Conservation (phyloP, 2,113 vertebrate species). For the Sebastes fasciatus region DNA sequence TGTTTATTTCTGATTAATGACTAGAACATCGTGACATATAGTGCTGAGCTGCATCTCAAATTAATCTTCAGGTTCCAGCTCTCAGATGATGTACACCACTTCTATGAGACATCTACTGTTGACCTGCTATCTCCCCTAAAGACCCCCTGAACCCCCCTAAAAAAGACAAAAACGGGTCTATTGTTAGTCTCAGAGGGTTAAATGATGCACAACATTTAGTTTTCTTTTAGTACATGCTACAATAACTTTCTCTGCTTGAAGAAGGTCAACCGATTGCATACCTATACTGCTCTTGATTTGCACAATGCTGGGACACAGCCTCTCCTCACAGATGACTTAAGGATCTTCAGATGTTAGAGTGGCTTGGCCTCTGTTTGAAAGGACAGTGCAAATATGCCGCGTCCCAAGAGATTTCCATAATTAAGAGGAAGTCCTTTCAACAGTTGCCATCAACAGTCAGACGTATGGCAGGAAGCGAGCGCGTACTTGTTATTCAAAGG, state of each 20-base stretch:
- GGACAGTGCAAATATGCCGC: constrained; percentile 21
- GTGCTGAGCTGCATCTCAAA: too few species aligned
- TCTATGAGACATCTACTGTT: too few species aligned
- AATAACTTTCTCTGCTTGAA: not conserved
- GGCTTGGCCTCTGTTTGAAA: constrained; percentile 31
- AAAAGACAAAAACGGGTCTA: too few species aligned
- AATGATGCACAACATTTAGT: not conserved
- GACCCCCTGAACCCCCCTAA: too few species aligned
- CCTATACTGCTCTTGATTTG: constrained; percentile 3
- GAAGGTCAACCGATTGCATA: not conserved
- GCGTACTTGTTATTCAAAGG: constrained; percentile 53
- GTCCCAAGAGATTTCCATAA: constrained; percentile 51
- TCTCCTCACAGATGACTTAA: constrained; percentile 10
- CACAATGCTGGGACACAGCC: constrained; percentile 6
- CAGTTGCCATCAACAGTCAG: constrained; percentile 51
- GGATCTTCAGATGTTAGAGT: constrained; percentile 25
- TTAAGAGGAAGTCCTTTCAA: constrained; percentile 52
- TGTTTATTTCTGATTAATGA: too few species aligned
- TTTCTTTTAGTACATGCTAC: not conserved
- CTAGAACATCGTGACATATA: too few species aligned
- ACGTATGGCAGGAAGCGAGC: constrained; percentile 14
- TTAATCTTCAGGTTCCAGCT: too few species aligned
- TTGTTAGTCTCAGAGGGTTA: too few species aligned
- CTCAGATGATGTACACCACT: too few species aligned
- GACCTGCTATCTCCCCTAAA: too few species aligned